Conservation (phyloP, 1,140 invertebrate species). For the Oppia nitens region DNA sequence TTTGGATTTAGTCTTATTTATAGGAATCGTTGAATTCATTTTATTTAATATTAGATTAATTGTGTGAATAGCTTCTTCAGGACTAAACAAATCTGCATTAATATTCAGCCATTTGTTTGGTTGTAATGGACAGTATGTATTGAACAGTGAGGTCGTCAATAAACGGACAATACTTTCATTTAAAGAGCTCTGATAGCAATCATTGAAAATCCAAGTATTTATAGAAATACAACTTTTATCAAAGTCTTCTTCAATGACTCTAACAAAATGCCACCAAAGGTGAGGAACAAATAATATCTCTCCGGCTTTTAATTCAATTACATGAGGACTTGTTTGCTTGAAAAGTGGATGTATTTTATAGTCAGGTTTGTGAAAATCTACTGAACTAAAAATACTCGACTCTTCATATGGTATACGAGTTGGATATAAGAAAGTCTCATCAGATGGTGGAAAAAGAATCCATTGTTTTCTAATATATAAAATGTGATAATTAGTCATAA, state of each 20-base stretch:
- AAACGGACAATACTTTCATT: conserved; percentile 18
- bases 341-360: conserved; percentile 26
- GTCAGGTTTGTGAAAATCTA: conserved; percentile 47
- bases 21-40: neutral
- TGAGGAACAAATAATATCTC: conserved; percentile 44
- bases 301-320: conserved; percentile 35
- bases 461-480: conserved; percentile 72
- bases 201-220: conserved; percentile 11
- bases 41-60: conserved; percentile 12
- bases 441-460: conserved; percentile 72
- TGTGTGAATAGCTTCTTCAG: conserved; percentile 9
- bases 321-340: conserved; percentile 27
- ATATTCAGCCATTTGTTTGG: conserved; percentile 17
- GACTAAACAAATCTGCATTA: conserved; percentile 8
- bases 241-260: conserved; percentile 9
- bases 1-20: neutral
- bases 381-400: conserved; percentile 76
- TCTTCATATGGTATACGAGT: conserved; percentile 89
- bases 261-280: conserved; percentile 43
- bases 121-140: neutral
- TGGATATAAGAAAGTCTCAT: conserved; percentile 45
- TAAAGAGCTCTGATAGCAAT: conserved; percentile 3
- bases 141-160: conserved; percentile 23
- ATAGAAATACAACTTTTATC: conserved; percentile 12
- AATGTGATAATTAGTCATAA: conserved; percentile 21